These are phyloP conservation scores for Jaculus jaculus DNA, from an alignment of 2,113 vertebrate species.

Conservation along the genomic window DNA sequence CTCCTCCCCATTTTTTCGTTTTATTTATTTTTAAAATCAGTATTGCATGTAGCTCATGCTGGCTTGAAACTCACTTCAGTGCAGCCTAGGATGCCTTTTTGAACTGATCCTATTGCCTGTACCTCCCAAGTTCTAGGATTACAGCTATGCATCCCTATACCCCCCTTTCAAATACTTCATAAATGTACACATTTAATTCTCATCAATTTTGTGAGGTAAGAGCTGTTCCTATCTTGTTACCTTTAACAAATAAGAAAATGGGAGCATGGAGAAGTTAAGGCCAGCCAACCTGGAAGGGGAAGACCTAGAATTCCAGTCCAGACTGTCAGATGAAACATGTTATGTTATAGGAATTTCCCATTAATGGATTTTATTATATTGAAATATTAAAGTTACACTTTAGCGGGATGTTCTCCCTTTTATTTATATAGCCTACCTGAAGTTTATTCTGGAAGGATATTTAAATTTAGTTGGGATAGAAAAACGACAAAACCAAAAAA, in stretches of 20 bases:
- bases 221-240: background rate
- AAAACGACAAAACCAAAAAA: slow-evolving; percentile 3
- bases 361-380: background rate
- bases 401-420: background rate
- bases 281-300: background rate
- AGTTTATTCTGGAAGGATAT: slow-evolving; percentile 46
- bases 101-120: background rate
- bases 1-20: background rate
- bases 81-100: background rate
- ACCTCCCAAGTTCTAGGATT: background rate
- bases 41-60: background rate
- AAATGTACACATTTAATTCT: background rate
- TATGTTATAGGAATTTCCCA: background rate
- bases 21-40: too few species aligned
- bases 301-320: slow-evolving; percentile 7
- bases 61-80: background rate
- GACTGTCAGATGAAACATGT: background rate
- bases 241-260: background rate
- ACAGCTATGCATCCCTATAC: background rate
- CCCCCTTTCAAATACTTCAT: background rate
- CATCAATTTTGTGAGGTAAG: background rate
- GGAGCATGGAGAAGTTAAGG: background rate
- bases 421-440: background rate
- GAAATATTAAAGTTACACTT: slow-evolving; percentile 52
- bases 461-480: slow-evolving; percentile 52